Evolutionary conservation across 2,888 invertebrate species (phyloP), one percentile per base, ranked within the genome.

Genomic region (Phyllotreta striolata): DNA sequence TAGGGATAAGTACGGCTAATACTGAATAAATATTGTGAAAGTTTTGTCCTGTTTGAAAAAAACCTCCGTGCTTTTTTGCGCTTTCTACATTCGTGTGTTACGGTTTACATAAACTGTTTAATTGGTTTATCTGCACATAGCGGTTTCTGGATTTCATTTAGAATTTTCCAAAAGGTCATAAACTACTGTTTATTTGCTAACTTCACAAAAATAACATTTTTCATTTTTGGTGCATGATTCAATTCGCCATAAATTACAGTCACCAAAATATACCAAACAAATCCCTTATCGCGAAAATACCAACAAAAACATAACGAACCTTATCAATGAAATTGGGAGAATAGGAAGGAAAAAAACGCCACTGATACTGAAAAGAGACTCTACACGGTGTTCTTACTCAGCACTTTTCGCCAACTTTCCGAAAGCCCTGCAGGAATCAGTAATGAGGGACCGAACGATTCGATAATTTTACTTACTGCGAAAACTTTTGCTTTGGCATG

Each of bases 391-490:
- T 49, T 63, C 66, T 68, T 67, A 60, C 63, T 70, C 67, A 64
- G 70, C 69, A 66, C 62, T 70, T 71, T 24, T 66, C 63, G 40
- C 12, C 61, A 66, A 69, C 54, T 67, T 68, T 69, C 62, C 64
- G 58, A 68, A 72, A 72, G 66, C 75, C 73, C 75, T 72, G 73
- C 67, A 74, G 75, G 76, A 76, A 75, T 76, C 69, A 69, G 74
- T 76, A 77, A 77, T 76, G 76, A 76, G 73, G 73, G 74, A 72
- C 74, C 70, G 70, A 70, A 74, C 70, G 74, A 75, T 76, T 76
- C 76, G 75, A 75, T 77, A 77, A 77, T 77, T 77, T 75, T 75
- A 74, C 74, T 73, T 72, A 71, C 74, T 73, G 71, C 72, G 70
- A 62, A 75, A 76, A 75, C 73, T 76, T 76, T 73, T 75, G 73